Evolutionary conservation across 2,888 invertebrate genomes (phyloP).

Genomic region (Apomyelois bistriatella): DNA sequence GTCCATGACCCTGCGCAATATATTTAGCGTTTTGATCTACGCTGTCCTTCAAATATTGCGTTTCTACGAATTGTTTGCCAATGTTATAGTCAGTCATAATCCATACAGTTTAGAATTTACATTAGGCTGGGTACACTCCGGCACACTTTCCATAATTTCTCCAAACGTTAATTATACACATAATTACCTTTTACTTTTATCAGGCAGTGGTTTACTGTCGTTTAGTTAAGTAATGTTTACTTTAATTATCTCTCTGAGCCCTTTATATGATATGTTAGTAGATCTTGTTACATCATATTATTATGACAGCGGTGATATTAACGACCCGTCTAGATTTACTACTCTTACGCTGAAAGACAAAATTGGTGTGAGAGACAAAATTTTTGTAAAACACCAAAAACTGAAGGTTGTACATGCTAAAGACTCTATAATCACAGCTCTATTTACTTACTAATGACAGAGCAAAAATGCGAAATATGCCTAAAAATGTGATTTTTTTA

Average conservation of each 20-base stretch:
- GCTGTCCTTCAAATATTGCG: not conserved
- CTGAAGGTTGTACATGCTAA: too few species aligned
- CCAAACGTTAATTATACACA: conserved; percentile 5
- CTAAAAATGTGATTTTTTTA: too few species aligned
- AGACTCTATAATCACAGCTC: too few species aligned
- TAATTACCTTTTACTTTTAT: conserved; percentile 16
- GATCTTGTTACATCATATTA: not conserved
- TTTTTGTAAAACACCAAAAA: too few species aligned
- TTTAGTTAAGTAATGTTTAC: conserved; percentile 1
- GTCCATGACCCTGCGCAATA: too few species aligned
- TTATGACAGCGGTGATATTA: not conserved
- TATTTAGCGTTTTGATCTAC: too few species aligned
- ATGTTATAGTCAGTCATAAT: not conserved
- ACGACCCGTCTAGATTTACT: not conserved
- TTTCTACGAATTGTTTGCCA: not conserved
- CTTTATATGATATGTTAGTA: not conserved
- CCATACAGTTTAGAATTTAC: not conserved
- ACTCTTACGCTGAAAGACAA: too few species aligned
- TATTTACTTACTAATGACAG: too few species aligned
- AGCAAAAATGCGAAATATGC: too few species aligned
- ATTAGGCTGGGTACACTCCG: conserved; percentile 3
- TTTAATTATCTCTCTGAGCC: conserved; percentile 5
- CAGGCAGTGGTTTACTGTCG: conserved; percentile 4
- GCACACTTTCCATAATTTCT: conserved; percentile 11
- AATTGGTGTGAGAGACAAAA: too few species aligned